phyloP scores from a whole-genome alignment of 2,888 invertebrate species.

The Ophraella communa region DNA sequence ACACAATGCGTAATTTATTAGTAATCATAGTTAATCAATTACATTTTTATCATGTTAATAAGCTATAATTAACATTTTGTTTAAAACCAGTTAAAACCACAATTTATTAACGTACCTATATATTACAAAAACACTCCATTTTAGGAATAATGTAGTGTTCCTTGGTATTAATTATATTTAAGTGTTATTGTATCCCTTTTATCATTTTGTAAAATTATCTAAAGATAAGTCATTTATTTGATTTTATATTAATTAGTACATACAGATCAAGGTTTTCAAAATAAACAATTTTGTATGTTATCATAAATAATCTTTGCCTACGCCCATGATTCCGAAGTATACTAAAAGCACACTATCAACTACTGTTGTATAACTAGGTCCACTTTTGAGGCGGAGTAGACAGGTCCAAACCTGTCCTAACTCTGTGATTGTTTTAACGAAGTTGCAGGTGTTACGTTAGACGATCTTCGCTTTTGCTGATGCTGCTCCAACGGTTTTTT shows the following conservation, averaged over 20 bases:
- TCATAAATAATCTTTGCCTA: background rate
- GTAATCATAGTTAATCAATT: background rate
- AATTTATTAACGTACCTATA: too few relatives aligned
- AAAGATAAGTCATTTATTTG: too few relatives aligned
- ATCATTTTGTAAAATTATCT: too few relatives aligned
- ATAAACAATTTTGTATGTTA: background rate
- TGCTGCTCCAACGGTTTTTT: conserved; percentile 5
- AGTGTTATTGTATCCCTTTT: too few relatives aligned
- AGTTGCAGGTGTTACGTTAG: conserved; percentile 52
- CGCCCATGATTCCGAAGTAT: conserved; percentile 9
- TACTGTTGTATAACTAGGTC: conserved; percentile 34
- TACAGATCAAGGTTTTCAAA: too few relatives aligned
- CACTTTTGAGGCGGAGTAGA: conserved; percentile 44
- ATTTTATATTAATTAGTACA: too few relatives aligned
- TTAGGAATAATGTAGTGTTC: too few relatives aligned
- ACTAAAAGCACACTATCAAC: conserved; percentile 33
- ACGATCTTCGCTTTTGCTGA: conserved; percentile 33
- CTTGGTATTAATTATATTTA: too few relatives aligned
- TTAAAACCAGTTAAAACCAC: background rate
- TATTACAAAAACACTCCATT: too few relatives aligned
- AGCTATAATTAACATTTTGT: background rate
- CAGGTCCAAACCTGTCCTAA: conserved; percentile 56
- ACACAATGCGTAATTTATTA: background rate
- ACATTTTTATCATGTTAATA: background rate
- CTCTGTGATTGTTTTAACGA: conserved; percentile 47